phyloP scores from a whole-genome alignment of 2,113 vertebrate genomes.

The Peromyscus maniculatus region DNA sequence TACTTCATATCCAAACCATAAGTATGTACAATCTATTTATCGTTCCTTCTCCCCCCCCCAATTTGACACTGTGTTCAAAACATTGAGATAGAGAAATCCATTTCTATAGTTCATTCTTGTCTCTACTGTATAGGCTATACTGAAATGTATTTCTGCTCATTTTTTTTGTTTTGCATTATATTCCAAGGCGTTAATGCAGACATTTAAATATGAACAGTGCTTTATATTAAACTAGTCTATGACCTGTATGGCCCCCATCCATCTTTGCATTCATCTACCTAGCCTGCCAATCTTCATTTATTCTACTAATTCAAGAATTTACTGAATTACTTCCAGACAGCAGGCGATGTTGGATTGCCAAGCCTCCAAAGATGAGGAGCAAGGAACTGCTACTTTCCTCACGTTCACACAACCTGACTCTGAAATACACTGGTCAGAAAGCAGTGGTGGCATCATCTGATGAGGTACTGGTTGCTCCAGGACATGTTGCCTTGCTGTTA shows the following conservation, averaged over 20 bases:
- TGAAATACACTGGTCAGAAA: not conserved
- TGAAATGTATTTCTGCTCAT: not conserved
- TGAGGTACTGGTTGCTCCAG: accelerated
- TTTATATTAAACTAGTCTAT: not conserved
- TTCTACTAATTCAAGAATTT: not conserved
- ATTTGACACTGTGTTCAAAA: not conserved
- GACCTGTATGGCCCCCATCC: not conserved
- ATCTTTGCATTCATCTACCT: not conserved
- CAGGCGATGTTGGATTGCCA: not conserved
- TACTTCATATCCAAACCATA: not conserved
- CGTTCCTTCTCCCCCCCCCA: no score
- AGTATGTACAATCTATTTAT: not conserved
- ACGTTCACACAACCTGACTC: no score
- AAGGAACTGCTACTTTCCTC: not conserved
- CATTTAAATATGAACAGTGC: not conserved
- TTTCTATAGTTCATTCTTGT: not conserved
- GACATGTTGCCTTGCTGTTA: not conserved
- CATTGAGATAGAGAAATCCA: not conserved
- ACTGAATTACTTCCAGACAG: no score
- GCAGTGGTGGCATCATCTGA: not conserved
- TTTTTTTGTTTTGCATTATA: not conserved
- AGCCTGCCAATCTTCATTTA: not conserved
- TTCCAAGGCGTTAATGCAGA: not conserved
- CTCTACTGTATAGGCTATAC: not conserved
- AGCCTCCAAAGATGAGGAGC: not conserved